These are phyloP conservation scores for Cephus sareptanus DNA, from an alignment of 2,888 invertebrate genomes.

Conservation along the genomic window DNA sequence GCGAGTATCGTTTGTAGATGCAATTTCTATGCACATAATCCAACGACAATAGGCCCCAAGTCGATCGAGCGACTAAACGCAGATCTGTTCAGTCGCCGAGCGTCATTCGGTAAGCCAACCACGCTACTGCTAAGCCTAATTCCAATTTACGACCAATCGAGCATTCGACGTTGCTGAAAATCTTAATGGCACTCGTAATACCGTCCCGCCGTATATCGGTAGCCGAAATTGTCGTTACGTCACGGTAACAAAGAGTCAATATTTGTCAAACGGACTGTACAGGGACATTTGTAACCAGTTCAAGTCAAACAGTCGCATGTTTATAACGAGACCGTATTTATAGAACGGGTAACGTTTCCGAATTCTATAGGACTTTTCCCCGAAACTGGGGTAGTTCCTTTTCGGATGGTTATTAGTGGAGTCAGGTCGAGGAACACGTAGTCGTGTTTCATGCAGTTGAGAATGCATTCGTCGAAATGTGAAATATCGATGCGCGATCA, in stretches of 20 bases:
- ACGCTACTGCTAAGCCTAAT: background rate
- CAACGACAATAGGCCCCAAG: conserved; percentile 40
- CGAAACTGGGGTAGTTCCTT: background rate
- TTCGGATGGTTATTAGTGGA: background rate
- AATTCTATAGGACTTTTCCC: background rate
- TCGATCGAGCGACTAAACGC: conserved; percentile 34
- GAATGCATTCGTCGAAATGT: conserved; percentile 22
- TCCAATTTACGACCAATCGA: background rate
- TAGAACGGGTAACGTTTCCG: background rate
- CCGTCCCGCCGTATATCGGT: background rate
- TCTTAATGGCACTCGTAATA: background rate
- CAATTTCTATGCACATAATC: conserved; percentile 48
- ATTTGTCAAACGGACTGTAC: background rate
- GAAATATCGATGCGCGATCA: conserved; percentile 47
- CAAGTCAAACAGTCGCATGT: background rate
- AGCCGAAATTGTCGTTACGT: background rate
- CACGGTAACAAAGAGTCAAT: background rate
- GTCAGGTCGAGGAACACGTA: background rate
- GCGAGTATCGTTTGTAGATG: background rate
- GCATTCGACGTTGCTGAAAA: background rate
- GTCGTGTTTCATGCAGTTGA: conserved; percentile 22
- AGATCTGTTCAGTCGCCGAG: conserved; percentile 35
- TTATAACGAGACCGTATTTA: background rate
- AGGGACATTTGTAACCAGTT: background rate
- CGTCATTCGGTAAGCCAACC: background rate